phyloP scores from a whole-genome alignment of 2,113 vertebrate species.

The Oreotrochilus melanogaster region DNA sequence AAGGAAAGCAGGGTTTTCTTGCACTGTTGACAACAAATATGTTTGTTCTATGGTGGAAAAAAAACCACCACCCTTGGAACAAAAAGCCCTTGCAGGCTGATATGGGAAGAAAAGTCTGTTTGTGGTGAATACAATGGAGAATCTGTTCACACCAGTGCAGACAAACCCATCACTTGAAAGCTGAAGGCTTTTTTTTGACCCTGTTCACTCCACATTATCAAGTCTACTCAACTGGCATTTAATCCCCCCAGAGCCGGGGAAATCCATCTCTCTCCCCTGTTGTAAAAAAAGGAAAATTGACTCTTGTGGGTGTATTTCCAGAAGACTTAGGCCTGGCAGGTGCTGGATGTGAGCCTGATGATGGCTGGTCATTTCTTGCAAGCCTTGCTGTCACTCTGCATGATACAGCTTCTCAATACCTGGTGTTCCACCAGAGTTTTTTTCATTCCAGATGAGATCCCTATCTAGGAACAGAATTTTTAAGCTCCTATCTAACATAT shows the following conservation, averaged over 20 bases:
- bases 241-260: not conserved
- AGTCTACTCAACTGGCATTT: not conserved
- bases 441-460: not conserved
- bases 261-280: not conserved
- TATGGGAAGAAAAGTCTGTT: slow-evolving; percentile 19
- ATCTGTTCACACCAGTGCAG: not conserved
- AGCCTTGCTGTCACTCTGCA: not conserved
- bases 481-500: not conserved
- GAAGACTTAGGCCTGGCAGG: not conserved
- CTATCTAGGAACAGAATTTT: not conserved
- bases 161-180: slow-evolving; percentile 44
- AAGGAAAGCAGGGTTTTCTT: not conserved
- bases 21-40: slow-evolving; percentile 37
- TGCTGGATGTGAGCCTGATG: rapidly evolving
- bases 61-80: not conserved
- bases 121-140: slow-evolving; percentile 36
- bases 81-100: not conserved
- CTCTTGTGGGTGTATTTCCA: not conserved
- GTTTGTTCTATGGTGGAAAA: not conserved
- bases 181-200: not conserved
- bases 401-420: not conserved
- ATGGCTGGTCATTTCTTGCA: not conserved
- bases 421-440: not conserved
- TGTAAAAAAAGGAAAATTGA: not conserved
- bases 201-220: not conserved